Evolutionary conservation across 2,888 invertebrate genomes (phyloP).

Genomic region (Pantelozetes paolii): DNA sequence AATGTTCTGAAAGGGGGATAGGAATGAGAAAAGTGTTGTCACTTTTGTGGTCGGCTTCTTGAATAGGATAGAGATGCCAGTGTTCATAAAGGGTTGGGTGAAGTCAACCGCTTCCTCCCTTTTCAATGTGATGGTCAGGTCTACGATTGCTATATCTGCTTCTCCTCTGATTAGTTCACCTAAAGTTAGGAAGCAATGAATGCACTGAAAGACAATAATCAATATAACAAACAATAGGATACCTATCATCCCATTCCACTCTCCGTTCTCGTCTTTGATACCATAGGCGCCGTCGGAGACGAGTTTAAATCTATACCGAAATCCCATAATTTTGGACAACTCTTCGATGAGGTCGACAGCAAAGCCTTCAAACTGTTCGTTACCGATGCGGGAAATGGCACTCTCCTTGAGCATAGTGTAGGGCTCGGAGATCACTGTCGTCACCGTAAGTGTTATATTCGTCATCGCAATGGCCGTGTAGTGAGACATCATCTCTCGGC

Average conservation of each 20-base stretch:
- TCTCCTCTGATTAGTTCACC: constrained; percentile 46
- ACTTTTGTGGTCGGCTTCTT: constrained; percentile 78
- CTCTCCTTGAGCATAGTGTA: constrained; percentile 80
- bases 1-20: constrained; percentile 77
- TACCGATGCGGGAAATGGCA: constrained; percentile 60
- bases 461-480: constrained; percentile 39
- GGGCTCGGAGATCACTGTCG: constrained; percentile 61
- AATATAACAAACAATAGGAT: neutral
- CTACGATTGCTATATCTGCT: constrained; percentile 58
- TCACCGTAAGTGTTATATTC: constrained; percentile 37
- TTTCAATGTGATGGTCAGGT: constrained; percentile 58
- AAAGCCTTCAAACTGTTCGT: constrained; percentile 71
- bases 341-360: constrained; percentile 72
- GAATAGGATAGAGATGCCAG: constrained; percentile 80
- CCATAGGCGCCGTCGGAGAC: constrained; percentile 76
- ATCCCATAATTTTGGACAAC: constrained; percentile 69
- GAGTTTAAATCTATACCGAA: constrained; percentile 74
- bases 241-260: constrained; percentile 48
- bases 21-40: constrained; percentile 83
- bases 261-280: constrained; percentile 42
- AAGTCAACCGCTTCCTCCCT: constrained; percentile 59
- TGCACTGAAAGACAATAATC: neutral
- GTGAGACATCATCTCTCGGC: constrained; percentile 11
- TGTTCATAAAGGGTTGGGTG: constrained; percentile 55
- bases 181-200: neutral